Percentiles rank a stretch among this genome's conserved stretches.
Evolutionary conservation across 2,888 invertebrate species (phyloP).

Genomic region (Eugnorisma glareosa): DNA sequence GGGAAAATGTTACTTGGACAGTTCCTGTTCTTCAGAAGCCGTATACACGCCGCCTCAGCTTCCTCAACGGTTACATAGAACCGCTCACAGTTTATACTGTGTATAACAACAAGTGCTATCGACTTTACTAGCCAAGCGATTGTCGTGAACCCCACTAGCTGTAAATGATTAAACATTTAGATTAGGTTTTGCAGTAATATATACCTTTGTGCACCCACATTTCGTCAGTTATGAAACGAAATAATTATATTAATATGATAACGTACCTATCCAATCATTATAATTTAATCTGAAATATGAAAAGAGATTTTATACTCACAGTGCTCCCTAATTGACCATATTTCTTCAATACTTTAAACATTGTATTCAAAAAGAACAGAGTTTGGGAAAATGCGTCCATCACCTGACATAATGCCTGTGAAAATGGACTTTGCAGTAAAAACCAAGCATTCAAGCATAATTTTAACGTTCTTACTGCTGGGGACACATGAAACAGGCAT

Average conservation of each 20-base stretch:
- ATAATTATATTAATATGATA: too few species aligned
- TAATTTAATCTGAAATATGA: neutral
- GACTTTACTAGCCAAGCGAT: constrained; percentile 1
- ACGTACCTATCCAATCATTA: neutral
- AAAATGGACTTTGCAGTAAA: neutral
- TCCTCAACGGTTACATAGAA: constrained; percentile 36
- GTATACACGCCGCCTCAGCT: constrained; percentile 23
- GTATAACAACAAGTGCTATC: neutral
- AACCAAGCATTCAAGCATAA: neutral
- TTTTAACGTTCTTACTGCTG: too few species aligned
- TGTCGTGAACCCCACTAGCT: neutral
- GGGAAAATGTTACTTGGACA: constrained; percentile 6
- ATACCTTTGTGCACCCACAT: too few species aligned
- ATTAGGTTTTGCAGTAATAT: neutral
- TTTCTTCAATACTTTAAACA: neutral
- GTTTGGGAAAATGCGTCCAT: constrained; percentile 7
- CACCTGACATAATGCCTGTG: constrained; percentile 13
- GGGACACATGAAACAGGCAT: too few species aligned
- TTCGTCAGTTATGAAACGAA: too few species aligned
- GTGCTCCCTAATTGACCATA: fast-evolving
- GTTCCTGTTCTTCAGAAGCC: constrained; percentile 10
- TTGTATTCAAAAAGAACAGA: constrained; percentile 5
- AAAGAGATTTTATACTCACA: neutral
- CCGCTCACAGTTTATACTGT: constrained; percentile 18
- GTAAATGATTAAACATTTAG: neutral